Evolutionary conservation across 2,113 vertebrate species (phyloP).

Genomic region (Mustela lutreola): DNA sequence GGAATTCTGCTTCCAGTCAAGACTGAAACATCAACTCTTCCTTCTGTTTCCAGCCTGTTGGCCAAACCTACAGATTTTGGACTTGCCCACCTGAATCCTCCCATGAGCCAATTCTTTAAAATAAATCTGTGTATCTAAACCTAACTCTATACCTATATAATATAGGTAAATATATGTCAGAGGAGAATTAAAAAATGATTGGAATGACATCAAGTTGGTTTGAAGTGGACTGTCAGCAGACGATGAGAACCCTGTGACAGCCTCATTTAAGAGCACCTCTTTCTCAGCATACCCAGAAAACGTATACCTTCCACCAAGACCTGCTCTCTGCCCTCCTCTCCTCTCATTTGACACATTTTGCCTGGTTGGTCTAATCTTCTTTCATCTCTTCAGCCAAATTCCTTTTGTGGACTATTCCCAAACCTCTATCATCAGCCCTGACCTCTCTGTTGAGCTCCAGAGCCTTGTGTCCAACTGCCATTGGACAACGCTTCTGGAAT

Average conservation of each 20-base stretch:
- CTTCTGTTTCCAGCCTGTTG: background rate
- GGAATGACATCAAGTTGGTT: background rate
- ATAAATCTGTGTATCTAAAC: background rate
- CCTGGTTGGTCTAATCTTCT: background rate
- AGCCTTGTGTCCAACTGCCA: background rate
- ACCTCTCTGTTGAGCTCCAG: background rate
- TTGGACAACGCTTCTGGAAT: background rate
- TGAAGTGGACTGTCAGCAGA: background rate
- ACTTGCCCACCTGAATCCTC: background rate
- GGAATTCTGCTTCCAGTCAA: background rate
- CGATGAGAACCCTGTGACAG: background rate
- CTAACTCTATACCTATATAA: background rate
- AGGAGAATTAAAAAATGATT: background rate
- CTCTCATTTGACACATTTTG: background rate
- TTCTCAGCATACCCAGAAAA: background rate
- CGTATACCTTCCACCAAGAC: background rate
- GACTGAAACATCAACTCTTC: background rate
- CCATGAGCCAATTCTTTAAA: background rate
- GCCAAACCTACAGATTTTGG: background rate
- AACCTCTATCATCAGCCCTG: background rate
- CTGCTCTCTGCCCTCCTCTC: background rate
- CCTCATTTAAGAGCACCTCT: background rate
- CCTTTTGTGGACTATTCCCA: background rate
- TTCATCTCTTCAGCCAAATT: background rate
- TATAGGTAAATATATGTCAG: background rate